Base-by-base conservation (phyloP, 2,113 vertebrate species). In the Phalacrocorax brasilianus region DNA sequence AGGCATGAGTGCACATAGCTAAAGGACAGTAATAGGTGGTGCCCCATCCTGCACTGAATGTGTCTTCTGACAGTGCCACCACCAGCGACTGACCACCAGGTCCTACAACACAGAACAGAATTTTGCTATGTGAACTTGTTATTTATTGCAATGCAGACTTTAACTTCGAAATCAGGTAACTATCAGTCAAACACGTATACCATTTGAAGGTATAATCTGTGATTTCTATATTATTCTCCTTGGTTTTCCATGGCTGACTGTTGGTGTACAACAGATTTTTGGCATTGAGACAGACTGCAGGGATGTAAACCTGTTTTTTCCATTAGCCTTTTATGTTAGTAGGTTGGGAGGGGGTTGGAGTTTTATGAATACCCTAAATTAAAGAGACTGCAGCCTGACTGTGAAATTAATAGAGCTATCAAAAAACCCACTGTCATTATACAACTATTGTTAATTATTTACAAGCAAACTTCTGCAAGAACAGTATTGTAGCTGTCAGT, bases 361-460 rank as follows among this genome's bases (percentile, higher is more conserved):
- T 91, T 84, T 88, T 81, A 45, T 30, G 55, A 86, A 78, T 50
- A 45, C 35, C 24, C 23, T 1, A 88, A 95, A 95, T 95, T 93
- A 90, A 93, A 91, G 62, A 75, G 89, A 85, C 76, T 94, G 61
- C 85, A 91, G 81, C 65, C 84, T 96, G 91, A 80, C 88, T 94
- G 72, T 93, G 94, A 93, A 95, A 84, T 96, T 95, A 96, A 95
- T 91, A 95, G 77, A 95, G 70, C 85, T 94, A 78, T 96, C 74
- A 91, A 59, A 62, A 74, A 30, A 3, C 44, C n/a, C 76, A 14
- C 89, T 38, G 58, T 93, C 79, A 30, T 72, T 95, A 66, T 72
- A 86, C 75, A 95, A 89, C 83, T 87, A 53, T 90, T 89, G 89
- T 96, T 97, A 96, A 97, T 97, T 95, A 97, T 97, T 97, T 96